Evolutionary conservation across 2,888 invertebrate genomes (phyloP), one percentile per base, ranked within the genome.

Genomic region (Epinotia ramella): DNA sequence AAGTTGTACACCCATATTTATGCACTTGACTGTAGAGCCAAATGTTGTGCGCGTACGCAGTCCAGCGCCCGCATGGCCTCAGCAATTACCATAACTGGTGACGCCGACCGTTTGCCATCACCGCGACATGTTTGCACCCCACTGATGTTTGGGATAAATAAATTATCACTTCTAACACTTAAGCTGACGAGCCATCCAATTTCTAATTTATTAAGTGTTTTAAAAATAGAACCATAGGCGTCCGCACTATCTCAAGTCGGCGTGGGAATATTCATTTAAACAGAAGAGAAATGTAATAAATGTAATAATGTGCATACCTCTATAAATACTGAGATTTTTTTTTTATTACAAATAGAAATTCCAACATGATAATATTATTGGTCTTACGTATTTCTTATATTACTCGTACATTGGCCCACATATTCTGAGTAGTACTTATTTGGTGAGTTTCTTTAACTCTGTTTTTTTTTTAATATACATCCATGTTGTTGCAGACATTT

Each of bases 81-180:
- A 63, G 33, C 63, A 63, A 71, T 71, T 63, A 71, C 63, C 60
- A 71, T 71, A 63, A 71, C 70, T 71, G 62, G 70, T 33, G 70
- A 71, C 70, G 70, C 70, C 70, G 63, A 63, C 70, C 70, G 70
- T 60, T 71, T 71, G 70, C 70, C 53, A 53, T 71, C 62, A 63
- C 70, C 63, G 53, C 62, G 53, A 71, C 70, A 69, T 69, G 69
- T 69, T 69, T 69, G 69, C 69, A 69, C 69, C 69, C 69, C 69
- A 49, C 69, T 16, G 24, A 46, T 60, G 59, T 69, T 69, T 46
- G 59, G 69, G 59, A 69, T 69, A 59, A 60, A 69, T 69, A 69
- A 69, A 69, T 69, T 69, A 69, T 69, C 69, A 69, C 69, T 69
- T 60, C 69, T 46, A 69, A 69, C 69, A 69, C 69, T 69, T 69